Percentiles rank a stretch among this genome's conserved stretches.
Conservation (phyloP, 2,888 invertebrate genomes). For the Oasisia sp. region DNA sequence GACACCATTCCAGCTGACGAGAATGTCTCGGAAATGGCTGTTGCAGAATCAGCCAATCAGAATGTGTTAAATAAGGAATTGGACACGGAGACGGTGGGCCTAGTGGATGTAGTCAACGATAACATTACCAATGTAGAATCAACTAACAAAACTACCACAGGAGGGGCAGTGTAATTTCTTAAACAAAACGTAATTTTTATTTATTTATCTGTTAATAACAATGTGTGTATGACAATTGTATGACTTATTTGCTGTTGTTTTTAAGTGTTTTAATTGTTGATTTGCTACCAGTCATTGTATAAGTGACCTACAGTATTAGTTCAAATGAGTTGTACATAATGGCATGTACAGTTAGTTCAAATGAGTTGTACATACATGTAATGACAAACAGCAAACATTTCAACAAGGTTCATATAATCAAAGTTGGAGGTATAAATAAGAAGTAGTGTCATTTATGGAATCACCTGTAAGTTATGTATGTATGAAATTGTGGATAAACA, state of each 20-base stretch:
- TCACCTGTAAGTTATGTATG: too few relatives aligned
- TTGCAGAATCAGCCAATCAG: neutral
- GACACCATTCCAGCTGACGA: neutral
- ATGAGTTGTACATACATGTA: neutral
- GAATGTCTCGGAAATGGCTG: neutral
- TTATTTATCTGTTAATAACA: neutral
- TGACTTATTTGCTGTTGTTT: neutral
- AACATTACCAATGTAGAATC: neutral
- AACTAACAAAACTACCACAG: neutral
- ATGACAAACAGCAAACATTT: neutral
- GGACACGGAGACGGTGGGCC: neutral
- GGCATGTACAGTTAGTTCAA: neutral
- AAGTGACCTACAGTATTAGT: neutral
- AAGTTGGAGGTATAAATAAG: neutral
- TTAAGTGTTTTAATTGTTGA: neutral
- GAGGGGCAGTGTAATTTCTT: neutral
- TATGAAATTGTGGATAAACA: too few relatives aligned
- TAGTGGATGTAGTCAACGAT: neutral
- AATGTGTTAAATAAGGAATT: neutral
- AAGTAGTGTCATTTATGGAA: neutral
- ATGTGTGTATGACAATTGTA: neutral
- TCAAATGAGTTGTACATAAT: neutral
- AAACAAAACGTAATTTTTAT: neutral
- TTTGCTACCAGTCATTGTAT: neutral
- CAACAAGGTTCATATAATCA: neutral